Base-by-base conservation (phyloP, 37 sponge, comb jelly and placozoan genomes). In the Oopsacas minuta region DNA sequence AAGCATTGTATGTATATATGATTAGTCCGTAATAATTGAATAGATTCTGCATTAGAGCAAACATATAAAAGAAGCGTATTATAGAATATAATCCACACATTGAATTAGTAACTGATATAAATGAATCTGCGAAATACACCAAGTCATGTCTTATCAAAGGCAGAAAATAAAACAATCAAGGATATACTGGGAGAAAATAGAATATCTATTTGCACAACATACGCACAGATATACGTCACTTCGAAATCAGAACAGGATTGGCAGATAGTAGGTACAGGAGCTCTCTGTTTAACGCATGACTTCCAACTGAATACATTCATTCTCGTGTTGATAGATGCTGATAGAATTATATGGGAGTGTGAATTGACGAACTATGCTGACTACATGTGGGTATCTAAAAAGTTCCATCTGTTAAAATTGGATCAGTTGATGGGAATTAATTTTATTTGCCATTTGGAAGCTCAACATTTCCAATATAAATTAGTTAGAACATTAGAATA, bases 371-470 rank as follows among this genome's bases (percentile, higher is more conserved):
- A 61, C 75, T 61, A 7, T 3, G 28, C 30, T 25, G 75, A 61
- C 1, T 61, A 25, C 75, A 20, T 61, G 75, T 20, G 75, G 7
- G 75, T 61, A 34, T 61, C 75, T 61, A 34, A 12, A 20, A 61
- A 61, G 22, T 61, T 61, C 75, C 75, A 61, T 20, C 20, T 61
- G 20, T 34, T 61, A 61, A 25, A 12, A n/a, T n/a, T 61, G 5
- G 75, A 61, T 61, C 75, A 61, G 75, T 25, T 61, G 75, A 61
- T 61, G 17, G 75, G 75, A 7, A 61, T 61, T n/a, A 61, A 61
- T 12, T 61, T 61, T 34, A 20, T 61, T 20, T 61, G 75, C 75
- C 7, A 12, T 61, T 61, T 61, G 28, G 75, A 61, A 12, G 75
- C 75, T 32, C 75, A 61, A 61, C 7, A 61, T 61, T 61, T 61